These are phyloP conservation scores for Psittacula derbiana DNA, from an alignment of 2,797 vertebrate genomes.

Conservation along the genomic window DNA sequence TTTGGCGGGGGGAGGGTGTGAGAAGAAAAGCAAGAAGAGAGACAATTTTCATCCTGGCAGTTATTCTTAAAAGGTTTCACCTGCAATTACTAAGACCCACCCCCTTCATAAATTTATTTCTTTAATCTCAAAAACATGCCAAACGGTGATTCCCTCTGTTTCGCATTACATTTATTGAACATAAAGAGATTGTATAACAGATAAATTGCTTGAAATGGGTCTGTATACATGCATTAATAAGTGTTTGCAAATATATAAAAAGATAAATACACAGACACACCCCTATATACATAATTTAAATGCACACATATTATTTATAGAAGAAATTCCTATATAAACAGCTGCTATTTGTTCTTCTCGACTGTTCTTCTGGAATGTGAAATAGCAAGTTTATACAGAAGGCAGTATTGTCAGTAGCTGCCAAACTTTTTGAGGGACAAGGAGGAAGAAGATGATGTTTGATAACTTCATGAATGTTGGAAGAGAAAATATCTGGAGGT, in stretches of 20 bases:
- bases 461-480: neutral
- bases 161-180: neutral
- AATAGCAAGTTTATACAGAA: neutral
- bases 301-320: neutral
- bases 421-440: neutral
- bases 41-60: neutral
- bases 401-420: neutral
- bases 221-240: neutral
- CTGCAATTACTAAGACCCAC: neutral
- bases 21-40: neutral
- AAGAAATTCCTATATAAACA: neutral
- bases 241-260: neutral
- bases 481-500: neutral
- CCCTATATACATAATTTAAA: neutral
- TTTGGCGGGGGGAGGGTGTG: fast-evolving
- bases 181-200: neutral
- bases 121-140: neutral
- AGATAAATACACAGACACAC: neutral
- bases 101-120: neutral
- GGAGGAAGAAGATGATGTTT: neutral
- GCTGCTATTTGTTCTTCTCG: neutral
- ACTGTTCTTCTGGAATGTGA: neutral
- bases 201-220: neutral
- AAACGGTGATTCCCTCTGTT: neutral
- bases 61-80: neutral